These are phyloP conservation scores for Epicauta chinensis DNA, from an alignment of 1,140 invertebrate species.

Conservation along the genomic window DNA sequence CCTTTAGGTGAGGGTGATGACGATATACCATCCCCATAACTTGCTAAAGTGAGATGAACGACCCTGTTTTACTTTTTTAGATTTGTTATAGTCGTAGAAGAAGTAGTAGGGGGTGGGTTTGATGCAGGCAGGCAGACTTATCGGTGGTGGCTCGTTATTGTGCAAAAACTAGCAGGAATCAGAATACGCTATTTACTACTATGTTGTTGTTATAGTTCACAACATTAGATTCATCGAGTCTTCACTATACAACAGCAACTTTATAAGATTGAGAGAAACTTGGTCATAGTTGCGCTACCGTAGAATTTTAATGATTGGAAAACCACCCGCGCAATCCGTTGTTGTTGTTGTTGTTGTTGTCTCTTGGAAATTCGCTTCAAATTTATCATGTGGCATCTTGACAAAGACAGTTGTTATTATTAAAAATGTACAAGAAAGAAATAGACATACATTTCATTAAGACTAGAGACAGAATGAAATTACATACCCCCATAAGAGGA, in stretches of 20 bases:
- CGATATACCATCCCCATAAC: conserved; percentile 15
- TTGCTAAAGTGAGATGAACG: conserved; percentile 20
- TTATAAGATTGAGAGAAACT: no score
- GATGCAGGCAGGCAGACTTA: no score
- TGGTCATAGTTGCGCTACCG: no score
- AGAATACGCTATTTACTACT: no score
- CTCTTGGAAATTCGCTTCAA: conserved; percentile 27
- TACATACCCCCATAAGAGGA: conserved; percentile 41
- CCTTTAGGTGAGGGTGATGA: conserved; percentile 23
- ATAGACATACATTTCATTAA: conserved; percentile 42
- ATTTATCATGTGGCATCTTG: conserved; percentile 37
- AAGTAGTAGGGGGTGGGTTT: no score
- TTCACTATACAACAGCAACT: no score
- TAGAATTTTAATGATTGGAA: conserved; percentile 21
- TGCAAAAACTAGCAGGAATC: no score
- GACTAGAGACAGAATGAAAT: conserved; percentile 42
- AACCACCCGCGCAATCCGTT: conserved; percentile 12
- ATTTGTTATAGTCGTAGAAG: no score
- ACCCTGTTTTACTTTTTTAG: conserved; percentile 30
- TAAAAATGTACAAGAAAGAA: conserved; percentile 28
- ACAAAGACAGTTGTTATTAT: conserved; percentile 26
- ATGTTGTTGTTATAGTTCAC: no score
- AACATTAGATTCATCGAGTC: no score
- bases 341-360: conserved; percentile 16
- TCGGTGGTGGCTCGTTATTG: no score